phyloP scores from a whole-genome alignment of 2,888 invertebrate genomes.

The Drosophila kambysellisi region DNA sequence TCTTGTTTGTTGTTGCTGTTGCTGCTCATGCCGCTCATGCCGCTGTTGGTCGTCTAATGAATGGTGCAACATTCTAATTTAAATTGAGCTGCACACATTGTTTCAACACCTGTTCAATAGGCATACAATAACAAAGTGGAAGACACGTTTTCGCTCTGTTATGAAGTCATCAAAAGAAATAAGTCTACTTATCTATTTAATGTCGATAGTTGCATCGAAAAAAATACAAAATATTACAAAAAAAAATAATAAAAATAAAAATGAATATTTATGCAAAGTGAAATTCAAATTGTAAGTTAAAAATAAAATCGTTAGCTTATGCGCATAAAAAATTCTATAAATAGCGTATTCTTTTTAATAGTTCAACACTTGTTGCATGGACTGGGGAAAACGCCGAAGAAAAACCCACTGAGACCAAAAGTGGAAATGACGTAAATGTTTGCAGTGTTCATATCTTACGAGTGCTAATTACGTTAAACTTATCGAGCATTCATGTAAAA shows the following conservation, averaged over 20 bases:
- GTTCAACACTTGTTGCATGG: background rate
- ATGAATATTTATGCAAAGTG: background rate
- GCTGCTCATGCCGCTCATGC: background rate
- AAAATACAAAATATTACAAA: background rate
- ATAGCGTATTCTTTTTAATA: background rate
- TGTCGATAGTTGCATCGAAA: background rate
- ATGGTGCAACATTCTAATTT: conserved; percentile 81
- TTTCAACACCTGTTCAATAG: conserved; percentile 73
- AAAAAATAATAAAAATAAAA: background rate
- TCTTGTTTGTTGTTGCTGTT: conserved; percentile 29
- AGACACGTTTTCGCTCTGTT: conserved; percentile 15
- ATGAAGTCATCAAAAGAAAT: conserved; percentile 60
- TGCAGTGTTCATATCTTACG: background rate
- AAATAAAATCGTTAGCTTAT: background rate
- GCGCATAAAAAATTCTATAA: background rate
- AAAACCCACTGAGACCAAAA: background rate
- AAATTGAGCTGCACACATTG: conserved; percentile 78
- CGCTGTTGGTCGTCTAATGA: conserved; percentile 56
- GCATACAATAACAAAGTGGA: conserved; percentile 11
- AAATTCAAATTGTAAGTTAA: background rate
- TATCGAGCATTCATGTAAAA: background rate
- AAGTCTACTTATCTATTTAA: background rate
- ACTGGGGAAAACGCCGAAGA: background rate
- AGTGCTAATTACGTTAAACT: background rate
- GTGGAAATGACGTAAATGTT: background rate